Evolutionary conservation across 2,888 invertebrate genomes (phyloP).

Genomic region (Acanthosoma haemorrhoidale): DNA sequence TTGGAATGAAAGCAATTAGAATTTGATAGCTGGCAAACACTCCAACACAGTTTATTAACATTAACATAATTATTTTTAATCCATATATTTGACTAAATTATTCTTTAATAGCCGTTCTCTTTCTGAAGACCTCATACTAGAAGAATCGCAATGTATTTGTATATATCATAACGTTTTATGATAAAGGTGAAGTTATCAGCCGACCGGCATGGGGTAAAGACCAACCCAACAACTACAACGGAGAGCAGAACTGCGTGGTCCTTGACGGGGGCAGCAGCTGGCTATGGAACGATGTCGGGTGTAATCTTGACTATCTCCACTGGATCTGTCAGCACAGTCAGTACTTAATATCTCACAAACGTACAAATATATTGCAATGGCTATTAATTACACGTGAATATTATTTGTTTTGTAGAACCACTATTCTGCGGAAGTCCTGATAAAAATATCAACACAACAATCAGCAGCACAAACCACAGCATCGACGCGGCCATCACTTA

Average conservation of each 20-base stretch:
- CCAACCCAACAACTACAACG: constrained; percentile 92
- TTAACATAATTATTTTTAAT: too few species aligned
- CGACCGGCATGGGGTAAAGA: constrained; percentile 87
- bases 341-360: too few species aligned
- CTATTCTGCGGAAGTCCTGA: constrained; percentile 85
- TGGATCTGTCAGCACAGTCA: constrained; percentile 90
- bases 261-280: constrained; percentile 83
- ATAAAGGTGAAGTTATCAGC: constrained; percentile 66
- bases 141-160: too few species aligned
- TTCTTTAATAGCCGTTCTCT: too few species aligned
- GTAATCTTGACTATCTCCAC: constrained; percentile 85
- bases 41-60: too few species aligned
- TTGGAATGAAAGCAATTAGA: too few species aligned
- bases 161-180: too few species aligned
- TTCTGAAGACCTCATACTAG: too few species aligned
- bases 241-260: constrained; percentile 91
- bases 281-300: constrained; percentile 93
- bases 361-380: too few species aligned
- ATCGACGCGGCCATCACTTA: constrained; percentile 70
- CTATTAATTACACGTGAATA: background rate
- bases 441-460: constrained; percentile 74
- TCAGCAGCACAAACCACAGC: constrained; percentile 58
- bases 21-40: too few species aligned
- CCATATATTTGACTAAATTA: too few species aligned
- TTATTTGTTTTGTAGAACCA: constrained; percentile 56